A percentile compares a stretch with the other conserved stretches of the same genome.
phyloP scores from a whole-genome alignment of 2,888 invertebrate genomes.

The Pelosia muscerda region DNA sequence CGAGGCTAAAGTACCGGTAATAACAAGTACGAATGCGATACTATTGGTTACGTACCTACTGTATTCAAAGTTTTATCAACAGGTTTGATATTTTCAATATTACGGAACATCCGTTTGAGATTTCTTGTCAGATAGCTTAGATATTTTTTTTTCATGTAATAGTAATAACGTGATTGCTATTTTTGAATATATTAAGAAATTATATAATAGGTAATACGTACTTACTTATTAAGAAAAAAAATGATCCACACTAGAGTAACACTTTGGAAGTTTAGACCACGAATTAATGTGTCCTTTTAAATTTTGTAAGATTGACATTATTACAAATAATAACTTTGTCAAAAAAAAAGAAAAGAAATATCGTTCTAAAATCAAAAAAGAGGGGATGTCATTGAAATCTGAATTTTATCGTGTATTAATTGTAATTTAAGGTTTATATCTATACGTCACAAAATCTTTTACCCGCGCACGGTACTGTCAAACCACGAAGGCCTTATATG shows the following conservation, averaged over 20 bases:
- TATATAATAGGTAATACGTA: no score
- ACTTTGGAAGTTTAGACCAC: no score
- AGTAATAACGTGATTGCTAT: slow-evolving; percentile 1
- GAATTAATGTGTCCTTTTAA: background rate
- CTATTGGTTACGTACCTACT: background rate
- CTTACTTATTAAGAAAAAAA: background rate
- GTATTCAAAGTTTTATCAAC: background rate
- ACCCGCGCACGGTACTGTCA: background rate
- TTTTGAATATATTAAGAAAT: no score
- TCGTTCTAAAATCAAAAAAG: background rate
- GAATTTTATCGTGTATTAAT: background rate
- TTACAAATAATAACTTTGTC: background rate
- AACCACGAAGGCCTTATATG: no score
- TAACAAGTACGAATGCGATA: background rate
- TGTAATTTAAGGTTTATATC: background rate
- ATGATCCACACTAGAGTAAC: background rate
- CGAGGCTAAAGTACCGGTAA: background rate
- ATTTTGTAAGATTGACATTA: background rate
- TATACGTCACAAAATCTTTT: background rate
- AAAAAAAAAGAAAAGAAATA: background rate
- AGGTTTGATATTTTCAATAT: background rate
- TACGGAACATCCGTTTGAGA: background rate
- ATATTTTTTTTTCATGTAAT: background rate
- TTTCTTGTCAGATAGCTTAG: slow-evolving; percentile 1
- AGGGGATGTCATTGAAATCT: background rate